A percentile compares a stretch with the other conserved stretches of the same genome.
phyloP scores from a whole-genome alignment of 2,888 invertebrate species.

The Gasteruption jaculator region DNA sequence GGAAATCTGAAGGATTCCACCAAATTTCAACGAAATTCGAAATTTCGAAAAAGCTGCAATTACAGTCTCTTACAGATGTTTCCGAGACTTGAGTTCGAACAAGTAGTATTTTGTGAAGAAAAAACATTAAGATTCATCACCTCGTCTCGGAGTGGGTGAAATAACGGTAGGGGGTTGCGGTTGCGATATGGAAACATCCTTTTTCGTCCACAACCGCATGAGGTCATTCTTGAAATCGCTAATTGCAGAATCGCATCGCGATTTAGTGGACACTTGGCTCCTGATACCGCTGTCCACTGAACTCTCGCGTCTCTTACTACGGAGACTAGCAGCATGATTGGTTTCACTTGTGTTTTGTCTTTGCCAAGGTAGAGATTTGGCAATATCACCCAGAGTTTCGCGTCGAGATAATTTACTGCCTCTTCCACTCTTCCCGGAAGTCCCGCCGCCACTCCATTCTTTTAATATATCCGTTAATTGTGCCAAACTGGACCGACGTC shows the following conservation, averaged over 20 bases:
- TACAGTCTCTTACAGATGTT: no score
- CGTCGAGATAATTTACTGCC: slow-evolving; percentile 66
- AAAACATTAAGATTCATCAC: slow-evolving; percentile 25
- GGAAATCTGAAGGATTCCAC: neutral
- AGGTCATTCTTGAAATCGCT: slow-evolving; percentile 70
- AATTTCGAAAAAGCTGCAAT: no score
- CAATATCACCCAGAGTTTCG: slow-evolving; percentile 84
- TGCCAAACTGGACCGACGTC: slow-evolving; percentile 80
- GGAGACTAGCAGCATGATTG: slow-evolving; percentile 49
- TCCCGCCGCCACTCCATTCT: slow-evolving; percentile 74
- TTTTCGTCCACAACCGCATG: slow-evolving; percentile 61
- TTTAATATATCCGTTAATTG: slow-evolving; percentile 84
- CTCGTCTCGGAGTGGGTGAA: slow-evolving; percentile 44
- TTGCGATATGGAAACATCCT: slow-evolving; percentile 33
- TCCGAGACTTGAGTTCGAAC: no score
- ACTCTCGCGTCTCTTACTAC: slow-evolving; percentile 82
- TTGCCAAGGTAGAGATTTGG: slow-evolving; percentile 79
- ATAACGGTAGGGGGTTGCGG: slow-evolving; percentile 44
- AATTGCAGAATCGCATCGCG: slow-evolving; percentile 68
- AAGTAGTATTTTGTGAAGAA: neutral
- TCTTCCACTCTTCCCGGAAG: slow-evolving; percentile 45
- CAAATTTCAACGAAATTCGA: no score
- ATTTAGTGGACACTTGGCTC: slow-evolving; percentile 61
- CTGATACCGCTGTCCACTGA: slow-evolving; percentile 83
- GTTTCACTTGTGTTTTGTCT: slow-evolving; percentile 60